phyloP scores from a whole-genome alignment of 2,888 invertebrate genomes.

The Litoditis marina region DNA sequence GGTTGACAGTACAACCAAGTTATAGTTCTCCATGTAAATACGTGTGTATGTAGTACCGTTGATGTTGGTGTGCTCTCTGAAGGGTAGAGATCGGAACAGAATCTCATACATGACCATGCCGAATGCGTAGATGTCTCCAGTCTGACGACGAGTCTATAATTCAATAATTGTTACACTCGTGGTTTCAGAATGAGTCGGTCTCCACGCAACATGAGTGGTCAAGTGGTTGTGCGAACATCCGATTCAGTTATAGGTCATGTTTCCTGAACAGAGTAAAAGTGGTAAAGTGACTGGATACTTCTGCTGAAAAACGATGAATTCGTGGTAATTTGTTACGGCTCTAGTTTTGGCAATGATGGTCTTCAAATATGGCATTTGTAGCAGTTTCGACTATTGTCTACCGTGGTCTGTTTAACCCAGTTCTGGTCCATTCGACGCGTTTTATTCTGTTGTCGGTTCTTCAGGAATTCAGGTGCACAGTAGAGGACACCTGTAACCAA shows the following conservation, averaged over 20 bases:
- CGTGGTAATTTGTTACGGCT: no score
- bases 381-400: no score
- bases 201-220: no score
- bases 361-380: no score
- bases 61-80: constrained; percentile 39
- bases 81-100: constrained; percentile 43
- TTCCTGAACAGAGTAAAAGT: not conserved
- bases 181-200: not conserved
- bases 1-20: not conserved
- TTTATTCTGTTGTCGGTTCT: constrained; percentile 48
- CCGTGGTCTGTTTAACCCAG: constrained; percentile 50
- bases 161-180: not conserved
- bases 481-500: constrained; percentile 39
- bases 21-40: not conserved
- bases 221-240: no score
- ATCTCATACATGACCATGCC: constrained; percentile 60
- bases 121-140: constrained; percentile 57
- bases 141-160: constrained; percentile 36
- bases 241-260: no score
- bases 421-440: constrained; percentile 49
- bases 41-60: constrained; percentile 17
- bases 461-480: constrained; percentile 49
- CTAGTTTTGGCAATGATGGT: no score
- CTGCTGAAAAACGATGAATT: no score
- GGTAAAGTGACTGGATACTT: not conserved